Evolutionary conservation across 2,888 invertebrate genomes (phyloP).

Genomic region (Boloria selene): DNA sequence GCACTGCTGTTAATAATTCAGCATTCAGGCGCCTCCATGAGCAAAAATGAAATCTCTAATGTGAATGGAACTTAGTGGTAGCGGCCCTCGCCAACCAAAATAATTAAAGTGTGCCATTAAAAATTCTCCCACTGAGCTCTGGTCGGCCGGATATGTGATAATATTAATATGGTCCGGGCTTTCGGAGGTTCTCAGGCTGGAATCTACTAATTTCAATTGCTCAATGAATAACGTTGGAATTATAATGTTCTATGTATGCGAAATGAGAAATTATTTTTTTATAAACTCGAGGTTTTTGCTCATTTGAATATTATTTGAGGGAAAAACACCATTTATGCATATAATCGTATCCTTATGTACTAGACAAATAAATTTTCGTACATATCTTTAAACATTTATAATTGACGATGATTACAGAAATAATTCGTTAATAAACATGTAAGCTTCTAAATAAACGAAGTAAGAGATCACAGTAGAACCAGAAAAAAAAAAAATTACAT

Average conservation of each 20-base stretch:
- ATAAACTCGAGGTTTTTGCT: not conserved
- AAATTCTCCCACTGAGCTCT: conserved; percentile 77
- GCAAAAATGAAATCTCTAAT: conserved; percentile 81
- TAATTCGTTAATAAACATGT: too few relatives aligned
- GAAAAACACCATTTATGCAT: not conserved
- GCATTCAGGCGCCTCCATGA: conserved; percentile 52
- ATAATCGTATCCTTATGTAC: not conserved
- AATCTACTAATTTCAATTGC: conserved; percentile 52
- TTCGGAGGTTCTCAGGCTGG: conserved; percentile 54
- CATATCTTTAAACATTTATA: too few relatives aligned
- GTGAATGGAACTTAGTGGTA: conserved; percentile 77
- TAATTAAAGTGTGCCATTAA: conserved; percentile 81
- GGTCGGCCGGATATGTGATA: conserved; percentile 78
- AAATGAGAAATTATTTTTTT: conserved; percentile 13
- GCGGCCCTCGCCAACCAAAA: conserved; percentile 67
- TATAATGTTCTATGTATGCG: conserved; percentile 23
- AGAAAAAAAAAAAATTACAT: conserved; percentile 53
- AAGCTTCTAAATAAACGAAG: not conserved
- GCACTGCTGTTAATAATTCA: conserved; percentile 67
- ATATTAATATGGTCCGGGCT: conserved; percentile 72
- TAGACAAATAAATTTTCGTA: too few relatives aligned
- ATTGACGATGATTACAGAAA: too few relatives aligned
- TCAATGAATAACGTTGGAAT: conserved; percentile 38
- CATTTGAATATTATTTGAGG: not conserved
- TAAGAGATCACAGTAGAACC: not conserved